Conservation (phyloP, 2,888 invertebrate genomes). For the Metacarcinus magister region DNA sequence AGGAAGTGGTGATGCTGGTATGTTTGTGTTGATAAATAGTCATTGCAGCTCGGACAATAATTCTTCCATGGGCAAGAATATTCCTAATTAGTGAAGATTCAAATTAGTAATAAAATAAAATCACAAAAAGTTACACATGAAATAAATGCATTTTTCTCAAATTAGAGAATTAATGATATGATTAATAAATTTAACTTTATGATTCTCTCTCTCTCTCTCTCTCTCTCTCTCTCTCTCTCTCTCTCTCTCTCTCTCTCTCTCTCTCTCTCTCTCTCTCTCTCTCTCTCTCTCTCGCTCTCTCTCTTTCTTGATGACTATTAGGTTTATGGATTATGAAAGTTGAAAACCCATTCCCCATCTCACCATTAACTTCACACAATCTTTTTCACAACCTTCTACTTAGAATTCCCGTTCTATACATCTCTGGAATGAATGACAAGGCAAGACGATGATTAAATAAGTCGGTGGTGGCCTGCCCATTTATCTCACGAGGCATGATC, state of each 20-base stretch:
- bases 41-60: not conserved
- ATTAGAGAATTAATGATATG: not conserved
- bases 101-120: not conserved
- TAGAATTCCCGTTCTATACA: not conserved
- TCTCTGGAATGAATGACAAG: constrained; percentile 12
- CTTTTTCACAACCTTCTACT: constrained; percentile 11
- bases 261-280: not conserved
- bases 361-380: not conserved
- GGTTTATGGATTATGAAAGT: not conserved
- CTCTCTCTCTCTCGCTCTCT: constrained; percentile 26
- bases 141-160: not conserved
- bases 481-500: not conserved
- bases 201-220: too few species aligned
- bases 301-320: not conserved
- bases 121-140: not conserved
- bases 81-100: not conserved
- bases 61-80: not conserved
- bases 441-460: constrained; percentile 32
- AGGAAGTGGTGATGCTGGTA: too few species aligned
- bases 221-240: too few species aligned
- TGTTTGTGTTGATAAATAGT: not conserved
- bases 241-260: too few species aligned
- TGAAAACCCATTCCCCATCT: not conserved
- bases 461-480: not conserved
- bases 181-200: not conserved